Percentiles rank a stretch among this genome's conserved stretches.
Evolutionary conservation across 1,140 invertebrate species (phyloP).

Genomic region (Halyomorpha halys): DNA sequence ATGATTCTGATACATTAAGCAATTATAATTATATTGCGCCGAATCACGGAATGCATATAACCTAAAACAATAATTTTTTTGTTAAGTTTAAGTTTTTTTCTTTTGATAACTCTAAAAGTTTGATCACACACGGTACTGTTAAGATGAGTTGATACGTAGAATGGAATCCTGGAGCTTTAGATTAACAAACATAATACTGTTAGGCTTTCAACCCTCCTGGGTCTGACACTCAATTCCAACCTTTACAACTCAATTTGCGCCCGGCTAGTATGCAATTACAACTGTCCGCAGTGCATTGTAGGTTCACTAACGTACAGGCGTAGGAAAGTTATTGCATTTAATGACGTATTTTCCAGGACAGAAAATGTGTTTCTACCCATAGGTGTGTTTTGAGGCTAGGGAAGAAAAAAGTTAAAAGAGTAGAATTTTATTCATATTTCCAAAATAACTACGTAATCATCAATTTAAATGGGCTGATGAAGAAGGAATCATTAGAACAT

Average conservation of each 20-base stretch:
- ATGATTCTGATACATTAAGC: no score
- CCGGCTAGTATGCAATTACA: constrained; percentile 1
- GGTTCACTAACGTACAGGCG: neutral
- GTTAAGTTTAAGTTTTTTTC: neutral
- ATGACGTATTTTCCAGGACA: neutral
- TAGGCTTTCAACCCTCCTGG: neutral
- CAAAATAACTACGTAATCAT: no score
- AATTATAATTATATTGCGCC: no score
- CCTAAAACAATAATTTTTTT: neutral
- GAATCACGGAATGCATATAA: no score
- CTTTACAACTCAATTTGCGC: constrained; percentile 15
- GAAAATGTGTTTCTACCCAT: neutral
- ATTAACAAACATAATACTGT: neutral
- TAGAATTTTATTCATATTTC: no score
- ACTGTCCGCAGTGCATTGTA: neutral
- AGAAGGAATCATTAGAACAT: no score
- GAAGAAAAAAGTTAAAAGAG: neutral
- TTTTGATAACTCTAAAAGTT: neutral
- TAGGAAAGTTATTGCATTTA: neutral
- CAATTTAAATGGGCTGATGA: no score
- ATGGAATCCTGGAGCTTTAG: neutral
- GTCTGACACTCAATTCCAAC: constrained; percentile 2
- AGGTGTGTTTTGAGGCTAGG: neutral
- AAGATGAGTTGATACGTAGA: neutral
- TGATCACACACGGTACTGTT: neutral